phyloP scores from a whole-genome alignment of 2,113 vertebrate species.

The Tautogolabrus adspersus region DNA sequence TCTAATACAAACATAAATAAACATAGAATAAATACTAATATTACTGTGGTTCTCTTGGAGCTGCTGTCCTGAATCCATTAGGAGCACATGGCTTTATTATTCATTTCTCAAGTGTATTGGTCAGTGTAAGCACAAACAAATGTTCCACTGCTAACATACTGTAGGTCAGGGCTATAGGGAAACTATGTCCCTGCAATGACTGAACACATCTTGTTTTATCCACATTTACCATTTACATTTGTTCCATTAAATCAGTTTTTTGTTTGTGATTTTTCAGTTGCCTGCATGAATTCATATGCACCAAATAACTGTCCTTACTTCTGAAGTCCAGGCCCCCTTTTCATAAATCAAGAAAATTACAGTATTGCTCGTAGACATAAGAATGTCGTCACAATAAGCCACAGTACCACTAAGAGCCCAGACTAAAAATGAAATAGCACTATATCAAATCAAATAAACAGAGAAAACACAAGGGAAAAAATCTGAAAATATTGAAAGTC shows the following conservation, averaged over 20 bases:
- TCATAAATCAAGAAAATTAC: not conserved
- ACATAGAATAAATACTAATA: not conserved
- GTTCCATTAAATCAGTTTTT: not conserved
- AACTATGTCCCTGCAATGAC: not conserved
- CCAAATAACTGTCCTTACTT: not conserved
- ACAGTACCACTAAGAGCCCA: not conserved
- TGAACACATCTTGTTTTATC: not conserved
- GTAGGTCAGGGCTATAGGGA: no score
- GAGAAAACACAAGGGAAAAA: not conserved
- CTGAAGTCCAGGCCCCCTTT: not conserved
- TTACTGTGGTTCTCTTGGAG: slow-evolving; percentile 1
- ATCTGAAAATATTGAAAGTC: slow-evolving; percentile 17
- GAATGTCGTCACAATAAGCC: not conserved
- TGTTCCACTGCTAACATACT: not conserved
- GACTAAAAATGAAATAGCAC: not conserved
- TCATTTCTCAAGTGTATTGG: not conserved
- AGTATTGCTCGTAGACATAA: not conserved
- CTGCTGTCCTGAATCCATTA: slow-evolving; percentile 6
- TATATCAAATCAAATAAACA: slow-evolving; percentile 7
- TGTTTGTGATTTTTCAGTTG: not conserved
- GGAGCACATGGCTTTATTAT: not conserved
- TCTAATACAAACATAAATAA: slow-evolving; percentile 16
- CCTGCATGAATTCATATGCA: not conserved
- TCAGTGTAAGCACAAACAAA: not conserved
- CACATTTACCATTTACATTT: not conserved